Percentiles rank a stretch among this genome's conserved stretches.
Evolutionary conservation across 2,888 invertebrate species (phyloP).

Genomic region (Xestobium rufovillosum): DNA sequence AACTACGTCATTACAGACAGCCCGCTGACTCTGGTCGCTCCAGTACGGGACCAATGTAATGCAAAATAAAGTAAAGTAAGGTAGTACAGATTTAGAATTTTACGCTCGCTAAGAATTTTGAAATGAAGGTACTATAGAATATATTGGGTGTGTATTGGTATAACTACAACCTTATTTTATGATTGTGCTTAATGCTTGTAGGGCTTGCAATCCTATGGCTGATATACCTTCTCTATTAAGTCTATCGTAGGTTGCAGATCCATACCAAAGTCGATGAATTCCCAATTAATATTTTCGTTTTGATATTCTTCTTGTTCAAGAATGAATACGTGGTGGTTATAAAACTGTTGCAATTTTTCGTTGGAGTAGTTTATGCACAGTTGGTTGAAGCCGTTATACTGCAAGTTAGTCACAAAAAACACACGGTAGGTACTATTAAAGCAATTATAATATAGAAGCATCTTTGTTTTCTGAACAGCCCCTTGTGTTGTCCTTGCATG

Average conservation of each 20-base stretch:
- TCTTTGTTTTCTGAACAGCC: too few relatives aligned
- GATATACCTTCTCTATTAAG: slow-evolving; percentile 51
- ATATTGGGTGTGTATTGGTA: slow-evolving; percentile 2
- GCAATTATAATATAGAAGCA: too few relatives aligned
- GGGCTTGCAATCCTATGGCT: neutral
- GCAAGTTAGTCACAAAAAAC: slow-evolving; percentile 16
- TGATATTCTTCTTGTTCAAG: slow-evolving; percentile 73
- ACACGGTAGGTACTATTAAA: too few relatives aligned
- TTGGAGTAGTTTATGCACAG: slow-evolving; percentile 75
- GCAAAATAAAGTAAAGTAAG: too few relatives aligned
- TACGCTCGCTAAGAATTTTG: too few relatives aligned
- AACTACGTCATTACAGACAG: too few relatives aligned
- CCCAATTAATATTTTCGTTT: slow-evolving; percentile 67
- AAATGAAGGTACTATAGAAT: too few relatives aligned
- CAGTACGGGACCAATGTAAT: too few relatives aligned
- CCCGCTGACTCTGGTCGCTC: too few relatives aligned
- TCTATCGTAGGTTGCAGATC: slow-evolving; percentile 62
- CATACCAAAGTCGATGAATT: slow-evolving; percentile 73
- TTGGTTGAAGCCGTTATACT: slow-evolving; percentile 72
- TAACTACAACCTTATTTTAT: neutral
- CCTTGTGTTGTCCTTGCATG: too few relatives aligned
- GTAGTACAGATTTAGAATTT: too few relatives aligned
- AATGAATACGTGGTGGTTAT: slow-evolving; percentile 76
- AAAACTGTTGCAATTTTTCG: slow-evolving; percentile 71
- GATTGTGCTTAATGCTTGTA: too few relatives aligned